Evolutionary conservation across 35 echinoderm and acorn worm species (phyloP).

Genomic region (Apostichopus californicus): DNA sequence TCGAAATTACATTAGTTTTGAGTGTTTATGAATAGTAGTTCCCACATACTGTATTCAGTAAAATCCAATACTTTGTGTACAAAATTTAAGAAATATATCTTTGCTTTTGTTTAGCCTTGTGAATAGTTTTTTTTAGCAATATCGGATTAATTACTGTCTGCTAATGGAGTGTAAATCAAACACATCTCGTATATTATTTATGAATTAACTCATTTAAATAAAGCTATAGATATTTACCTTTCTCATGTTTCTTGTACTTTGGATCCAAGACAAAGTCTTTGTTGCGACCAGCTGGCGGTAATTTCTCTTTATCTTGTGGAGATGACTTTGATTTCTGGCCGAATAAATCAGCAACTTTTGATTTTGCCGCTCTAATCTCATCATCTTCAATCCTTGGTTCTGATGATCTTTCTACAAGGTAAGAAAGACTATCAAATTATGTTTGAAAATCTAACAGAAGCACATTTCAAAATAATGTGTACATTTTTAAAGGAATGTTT

Average conservation of each 20-base stretch:
- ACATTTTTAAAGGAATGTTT: too few relatives aligned
- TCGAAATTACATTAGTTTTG: too few relatives aligned
- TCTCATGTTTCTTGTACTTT: slow-evolving; percentile 74
- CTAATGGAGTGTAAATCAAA: too few relatives aligned
- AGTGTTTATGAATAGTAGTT: too few relatives aligned
- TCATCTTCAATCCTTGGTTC: slow-evolving; percentile 29
- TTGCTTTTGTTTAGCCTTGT: neutral
- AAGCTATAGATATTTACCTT: slow-evolving; percentile 1
- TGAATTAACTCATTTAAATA: neutral
- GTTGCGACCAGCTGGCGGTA: slow-evolving; percentile 62
- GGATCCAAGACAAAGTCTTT: slow-evolving; percentile 81
- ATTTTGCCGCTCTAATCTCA: slow-evolving; percentile 68
- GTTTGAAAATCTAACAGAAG: too few relatives aligned
- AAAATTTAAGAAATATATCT: neutral
- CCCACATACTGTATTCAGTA: too few relatives aligned
- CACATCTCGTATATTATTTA: neutral
- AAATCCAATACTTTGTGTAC: too few relatives aligned
- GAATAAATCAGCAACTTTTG: slow-evolving; percentile 89
- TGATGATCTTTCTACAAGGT: neutral
- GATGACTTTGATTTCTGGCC: slow-evolving; percentile 46
- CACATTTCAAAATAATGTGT: too few relatives aligned
- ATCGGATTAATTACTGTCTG: too few relatives aligned
- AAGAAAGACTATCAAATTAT: too few relatives aligned
- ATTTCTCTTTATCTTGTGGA: slow-evolving; percentile 10
- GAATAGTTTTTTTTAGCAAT: too few relatives aligned